Conservation (phyloP, 2,113 vertebrate species). For the pig (Sus scrofa) region T2T-Sscrofa CM000817.6:157327501-157328000, state of each 20-base stretch:
- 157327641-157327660: neutral
- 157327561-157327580: neutral
- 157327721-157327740: neutral
- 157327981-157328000: neutral
- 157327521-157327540: neutral
- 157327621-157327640: neutral
- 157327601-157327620: neutral
- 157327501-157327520: neutral
- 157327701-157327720: conserved; percentile 40
- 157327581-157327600: neutral
- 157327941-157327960: neutral
- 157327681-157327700: neutral
- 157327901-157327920: neutral
- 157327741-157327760: neutral
- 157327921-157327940: neutral
- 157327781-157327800: neutral
- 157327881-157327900: neutral
- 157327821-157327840: neutral
- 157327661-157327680: neutral
- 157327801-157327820: neutral
- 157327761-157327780: neutral
- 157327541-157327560: neutral
- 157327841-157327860: neutral
- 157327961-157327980: neutral
- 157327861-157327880: neutral